These are phyloP conservation scores for Gobiocypris rarus DNA, from an alignment of 2,113 vertebrate genomes.

Conservation along the genomic window DNA sequence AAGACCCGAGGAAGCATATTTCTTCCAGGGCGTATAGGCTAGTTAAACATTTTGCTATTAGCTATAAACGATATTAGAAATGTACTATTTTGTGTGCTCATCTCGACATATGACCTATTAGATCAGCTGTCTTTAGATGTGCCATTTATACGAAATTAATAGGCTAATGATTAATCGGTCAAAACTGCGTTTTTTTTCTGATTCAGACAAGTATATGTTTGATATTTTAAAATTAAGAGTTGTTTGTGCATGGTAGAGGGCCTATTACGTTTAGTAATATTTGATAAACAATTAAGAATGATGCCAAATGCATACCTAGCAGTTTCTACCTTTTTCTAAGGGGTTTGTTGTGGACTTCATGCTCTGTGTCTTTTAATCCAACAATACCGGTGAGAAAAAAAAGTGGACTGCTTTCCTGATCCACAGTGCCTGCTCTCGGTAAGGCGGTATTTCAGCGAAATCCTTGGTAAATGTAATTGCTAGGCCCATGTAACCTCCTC, in stretches of 20 bases:
- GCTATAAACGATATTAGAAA: not conserved
- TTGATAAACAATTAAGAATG: not conserved
- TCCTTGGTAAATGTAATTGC: conserved; percentile 39
- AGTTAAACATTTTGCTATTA: not conserved
- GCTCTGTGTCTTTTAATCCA: not conserved
- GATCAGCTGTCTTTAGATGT: conserved; percentile 1
- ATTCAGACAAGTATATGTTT: not conserved
- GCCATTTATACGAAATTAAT: not conserved
- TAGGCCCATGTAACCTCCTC: conserved; percentile 51
- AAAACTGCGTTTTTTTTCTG: not conserved
- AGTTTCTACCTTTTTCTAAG: not conserved
- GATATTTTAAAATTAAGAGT: not conserved
- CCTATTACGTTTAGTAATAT: too few relatives aligned
- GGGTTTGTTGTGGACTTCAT: not conserved
- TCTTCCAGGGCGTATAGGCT: too few relatives aligned
- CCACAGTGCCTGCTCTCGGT: conserved; percentile 15
- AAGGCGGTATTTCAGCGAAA: conserved; percentile 43
- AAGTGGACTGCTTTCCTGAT: not conserved
- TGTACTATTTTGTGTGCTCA: not conserved
- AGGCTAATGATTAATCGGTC: not conserved
- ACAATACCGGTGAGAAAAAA: not conserved
- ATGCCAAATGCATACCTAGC: not conserved
- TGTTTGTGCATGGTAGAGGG: not conserved
- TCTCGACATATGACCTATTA: not conserved
- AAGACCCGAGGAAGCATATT: not conserved